phyloP scores from a whole-genome alignment of 1,140 invertebrate genomes.

The Gryllus bimaculatus region DNA sequence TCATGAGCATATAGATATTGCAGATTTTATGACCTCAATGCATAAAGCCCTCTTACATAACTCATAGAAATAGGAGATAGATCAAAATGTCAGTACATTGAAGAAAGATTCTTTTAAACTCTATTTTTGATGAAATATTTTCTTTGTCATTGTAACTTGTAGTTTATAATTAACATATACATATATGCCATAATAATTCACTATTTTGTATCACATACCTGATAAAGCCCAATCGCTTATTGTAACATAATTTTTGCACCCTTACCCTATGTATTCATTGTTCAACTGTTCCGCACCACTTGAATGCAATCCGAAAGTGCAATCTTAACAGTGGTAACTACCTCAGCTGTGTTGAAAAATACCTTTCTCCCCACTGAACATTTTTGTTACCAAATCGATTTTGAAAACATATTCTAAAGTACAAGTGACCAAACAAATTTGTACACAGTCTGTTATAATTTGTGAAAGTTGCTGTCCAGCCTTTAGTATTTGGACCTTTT shows the following conservation, averaged over 20 bases:
- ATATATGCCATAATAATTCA: neutral
- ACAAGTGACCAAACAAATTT: neutral
- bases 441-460: conserved; percentile 1
- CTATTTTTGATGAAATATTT: conserved; percentile 6
- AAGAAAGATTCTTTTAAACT: neutral
- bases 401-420: conserved; percentile 6
- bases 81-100: neutral
- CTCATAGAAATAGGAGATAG: neutral
- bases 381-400: neutral
- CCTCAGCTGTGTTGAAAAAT: conserved; percentile 8
- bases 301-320: neutral
- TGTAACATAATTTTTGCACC: neutral
- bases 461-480: neutral
- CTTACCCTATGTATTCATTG: neutral
- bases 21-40: neutral
- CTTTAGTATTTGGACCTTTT: neutral
- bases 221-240: neutral
- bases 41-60: neutral
- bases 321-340: conserved; percentile 11
- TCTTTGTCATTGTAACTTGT: neutral
- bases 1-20: neutral
- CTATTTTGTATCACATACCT: neutral
- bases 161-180: neutral
- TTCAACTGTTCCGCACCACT: neutral
- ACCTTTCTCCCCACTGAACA: neutral